Evolutionary conservation across 2,888 invertebrate genomes (phyloP).

Genomic region (Alentia gelatinosa): DNA sequence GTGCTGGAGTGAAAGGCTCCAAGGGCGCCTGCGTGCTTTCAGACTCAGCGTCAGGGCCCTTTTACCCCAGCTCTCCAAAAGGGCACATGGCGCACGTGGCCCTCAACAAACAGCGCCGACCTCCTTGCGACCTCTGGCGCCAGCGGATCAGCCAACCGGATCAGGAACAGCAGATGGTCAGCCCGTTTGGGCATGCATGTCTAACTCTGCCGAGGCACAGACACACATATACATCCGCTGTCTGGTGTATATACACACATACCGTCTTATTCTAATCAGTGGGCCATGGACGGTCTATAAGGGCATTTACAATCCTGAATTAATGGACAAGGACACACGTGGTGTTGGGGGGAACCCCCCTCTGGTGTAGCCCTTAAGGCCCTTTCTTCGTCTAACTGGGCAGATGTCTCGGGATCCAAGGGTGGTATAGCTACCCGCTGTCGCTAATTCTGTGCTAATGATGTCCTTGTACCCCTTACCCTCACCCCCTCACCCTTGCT

Average conservation of each 20-base stretch:
- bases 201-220: background rate
- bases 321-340: conserved; percentile 42
- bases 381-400: background rate
- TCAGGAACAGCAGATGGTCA: conserved; percentile 50
- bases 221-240: background rate
- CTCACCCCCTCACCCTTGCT: background rate
- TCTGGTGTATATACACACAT: background rate
- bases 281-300: background rate
- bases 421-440: conserved; percentile 15
- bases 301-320: conserved; percentile 26
- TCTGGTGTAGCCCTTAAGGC: background rate
- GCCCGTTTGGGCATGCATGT: background rate
- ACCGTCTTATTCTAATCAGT: background rate
- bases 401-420: background rate
- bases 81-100: conserved; percentile 9
- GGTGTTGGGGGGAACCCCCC: background rate
- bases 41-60: background rate
- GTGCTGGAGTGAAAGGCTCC: too few species aligned
- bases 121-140: background rate
- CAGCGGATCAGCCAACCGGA: conserved; percentile 34
- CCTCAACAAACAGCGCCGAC: conserved; percentile 23
- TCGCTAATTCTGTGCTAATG: conserved; percentile 24
- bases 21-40: background rate
- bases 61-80: background rate
- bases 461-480: background rate